phyloP scores from a whole-genome alignment of 2,113 vertebrate genomes.

The Euleptes europaea region DNA sequence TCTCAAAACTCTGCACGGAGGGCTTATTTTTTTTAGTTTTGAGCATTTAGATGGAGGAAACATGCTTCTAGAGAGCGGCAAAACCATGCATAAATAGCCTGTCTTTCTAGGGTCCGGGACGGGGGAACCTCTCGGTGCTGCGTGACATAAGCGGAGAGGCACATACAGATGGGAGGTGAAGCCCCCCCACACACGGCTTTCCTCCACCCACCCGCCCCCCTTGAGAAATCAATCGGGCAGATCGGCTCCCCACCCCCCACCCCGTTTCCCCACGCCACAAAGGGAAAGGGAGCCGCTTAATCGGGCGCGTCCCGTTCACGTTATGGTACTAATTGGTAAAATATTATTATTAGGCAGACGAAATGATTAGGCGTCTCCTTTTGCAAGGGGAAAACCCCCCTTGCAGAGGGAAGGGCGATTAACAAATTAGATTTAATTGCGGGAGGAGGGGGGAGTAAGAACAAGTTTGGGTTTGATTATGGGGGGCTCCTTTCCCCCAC shows the following conservation, averaged over 20 bases:
- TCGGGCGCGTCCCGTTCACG: constrained; percentile 49
- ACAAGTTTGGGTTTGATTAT: constrained; percentile 38
- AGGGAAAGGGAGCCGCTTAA: constrained; percentile 60
- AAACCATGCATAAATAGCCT: too few species aligned
- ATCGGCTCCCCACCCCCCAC: constrained; percentile 25
- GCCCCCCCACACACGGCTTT: background rate
- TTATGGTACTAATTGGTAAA: constrained; percentile 56
- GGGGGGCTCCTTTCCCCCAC: background rate
- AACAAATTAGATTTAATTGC: constrained; percentile 68
- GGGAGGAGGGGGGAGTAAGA: constrained; percentile 33
- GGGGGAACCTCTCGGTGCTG: background rate
- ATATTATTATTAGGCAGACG: constrained; percentile 67
- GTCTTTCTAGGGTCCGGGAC: too few species aligned
- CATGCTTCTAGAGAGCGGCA: too few species aligned
- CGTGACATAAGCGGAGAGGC: fast-evolving
- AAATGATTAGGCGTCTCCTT: constrained; percentile 59
- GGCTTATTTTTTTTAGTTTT: too few species aligned
- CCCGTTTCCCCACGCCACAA: constrained; percentile 42
- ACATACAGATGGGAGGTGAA: constrained; percentile 4
- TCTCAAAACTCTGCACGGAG: too few species aligned
- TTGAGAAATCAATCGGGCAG: constrained; percentile 38
- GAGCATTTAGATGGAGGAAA: too few species aligned
- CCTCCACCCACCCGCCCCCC: background rate
- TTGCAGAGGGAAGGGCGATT: constrained; percentile 58
- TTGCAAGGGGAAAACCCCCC: constrained; percentile 48